Evolutionary conservation across 2,113 vertebrate genomes (phyloP).

Genomic region (Nycticebus coucang): DNA sequence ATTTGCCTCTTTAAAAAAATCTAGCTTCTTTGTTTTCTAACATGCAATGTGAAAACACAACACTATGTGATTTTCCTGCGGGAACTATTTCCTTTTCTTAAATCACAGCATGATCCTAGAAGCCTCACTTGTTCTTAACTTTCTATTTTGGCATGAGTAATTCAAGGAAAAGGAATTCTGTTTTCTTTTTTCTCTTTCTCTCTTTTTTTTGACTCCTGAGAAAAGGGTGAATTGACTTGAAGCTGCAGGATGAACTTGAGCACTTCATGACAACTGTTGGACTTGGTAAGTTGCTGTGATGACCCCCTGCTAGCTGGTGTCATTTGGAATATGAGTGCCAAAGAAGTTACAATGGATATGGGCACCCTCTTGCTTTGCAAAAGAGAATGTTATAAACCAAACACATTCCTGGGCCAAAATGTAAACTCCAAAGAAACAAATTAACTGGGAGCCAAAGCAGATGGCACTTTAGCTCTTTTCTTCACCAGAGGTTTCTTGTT

Average conservation of each 20-base stretch:
- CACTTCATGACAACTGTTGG: background rate
- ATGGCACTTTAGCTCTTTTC: background rate
- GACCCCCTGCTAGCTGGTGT: slow-evolving; percentile 54
- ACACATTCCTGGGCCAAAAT: background rate
- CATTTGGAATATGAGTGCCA: background rate
- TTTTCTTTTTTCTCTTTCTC: background rate
- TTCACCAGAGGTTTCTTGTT: slow-evolving; percentile 40
- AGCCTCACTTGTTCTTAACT: background rate
- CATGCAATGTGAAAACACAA: background rate
- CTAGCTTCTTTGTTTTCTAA: background rate
- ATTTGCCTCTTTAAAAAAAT: slow-evolving; percentile 4
- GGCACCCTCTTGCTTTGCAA: slow-evolving; percentile 15
- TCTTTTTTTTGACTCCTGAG: background rate
- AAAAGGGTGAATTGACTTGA: background rate
- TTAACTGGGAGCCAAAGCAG: slow-evolving; percentile 45
- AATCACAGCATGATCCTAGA: slow-evolving; percentile 7
- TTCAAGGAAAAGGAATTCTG: background rate
- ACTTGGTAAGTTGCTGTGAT: background rate
- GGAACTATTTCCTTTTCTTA: slow-evolving; percentile 21
- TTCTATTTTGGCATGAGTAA: slow-evolving; percentile 9
- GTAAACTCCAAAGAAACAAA: slow-evolving; percentile 16
- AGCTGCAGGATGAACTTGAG: slow-evolving; percentile 39
- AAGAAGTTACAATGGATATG: background rate
- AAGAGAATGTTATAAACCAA: background rate
- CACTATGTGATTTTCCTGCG: background rate